Percentiles rank a stretch among this genome's conserved stretches.
Conservation (phyloP, 2,888 invertebrate species). For the Sympetrum striolatum region DNA sequence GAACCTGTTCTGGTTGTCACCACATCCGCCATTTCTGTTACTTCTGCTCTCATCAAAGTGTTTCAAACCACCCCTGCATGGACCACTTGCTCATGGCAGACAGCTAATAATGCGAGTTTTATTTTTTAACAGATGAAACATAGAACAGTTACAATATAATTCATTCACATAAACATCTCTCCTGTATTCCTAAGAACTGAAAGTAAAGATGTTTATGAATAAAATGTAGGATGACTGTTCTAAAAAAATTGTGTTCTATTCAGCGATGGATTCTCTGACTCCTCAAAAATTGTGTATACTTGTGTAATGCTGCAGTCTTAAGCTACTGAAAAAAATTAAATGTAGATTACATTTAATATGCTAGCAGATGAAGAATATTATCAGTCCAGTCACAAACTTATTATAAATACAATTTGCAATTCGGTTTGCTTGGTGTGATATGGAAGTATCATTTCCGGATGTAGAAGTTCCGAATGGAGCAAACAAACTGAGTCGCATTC, state of each 20-base stretch:
- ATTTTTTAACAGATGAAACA: not conserved
- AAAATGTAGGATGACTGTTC: too few species aligned
- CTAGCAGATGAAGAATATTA: too few species aligned
- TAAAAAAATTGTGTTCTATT: too few species aligned
- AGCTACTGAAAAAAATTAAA: not conserved
- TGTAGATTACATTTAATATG: too few species aligned
- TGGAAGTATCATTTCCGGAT: constrained; percentile 57
- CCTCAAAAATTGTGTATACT: too few species aligned
- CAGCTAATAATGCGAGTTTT: constrained; percentile 58
- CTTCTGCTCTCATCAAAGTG: constrained; percentile 73
- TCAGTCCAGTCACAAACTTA: too few species aligned
- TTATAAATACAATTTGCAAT: too few species aligned
- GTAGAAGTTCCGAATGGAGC: constrained; percentile 65
- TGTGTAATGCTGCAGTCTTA: not conserved
- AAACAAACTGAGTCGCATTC: constrained; percentile 79
- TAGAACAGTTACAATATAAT: too few species aligned
- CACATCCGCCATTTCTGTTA: constrained; percentile 85
- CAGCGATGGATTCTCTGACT: too few species aligned
- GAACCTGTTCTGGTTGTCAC: constrained; percentile 87
- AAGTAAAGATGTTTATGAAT: too few species aligned
- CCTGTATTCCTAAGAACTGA: too few species aligned
- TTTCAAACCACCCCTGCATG: constrained; percentile 64
- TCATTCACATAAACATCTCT: too few species aligned
- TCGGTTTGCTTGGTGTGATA: constrained; percentile 53
- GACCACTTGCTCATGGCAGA: constrained; percentile 70